Evolutionary conservation across 1,140 invertebrate genomes (phyloP), one percentile per base, ranked within the genome.

Genomic region (Philaenus spumarius): DNA sequence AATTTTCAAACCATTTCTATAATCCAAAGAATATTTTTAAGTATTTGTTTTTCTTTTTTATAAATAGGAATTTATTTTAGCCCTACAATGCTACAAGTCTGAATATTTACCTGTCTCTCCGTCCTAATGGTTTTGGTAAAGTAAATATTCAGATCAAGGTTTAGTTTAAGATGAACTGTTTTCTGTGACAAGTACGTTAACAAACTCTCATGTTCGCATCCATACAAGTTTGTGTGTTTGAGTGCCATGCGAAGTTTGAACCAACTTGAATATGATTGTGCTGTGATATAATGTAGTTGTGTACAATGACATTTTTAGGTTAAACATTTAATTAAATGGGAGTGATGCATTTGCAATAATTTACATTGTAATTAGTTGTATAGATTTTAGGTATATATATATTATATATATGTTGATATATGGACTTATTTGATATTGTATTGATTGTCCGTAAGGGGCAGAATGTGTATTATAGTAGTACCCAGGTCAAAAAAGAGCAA

Each of bases 341-440:
- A 53, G 50, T 30, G 50, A 34, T 26, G 24, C 37, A 34, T 53
- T 37, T 53, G 50, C 50, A 53, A 53, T 53, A 53, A 53, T 19
- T 53, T 53, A 37, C 30, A 37, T 53, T 53, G 50, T 53, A 53
- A 37, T 53, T 53, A 37, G 37, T 15, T 53, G 50, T 53, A 53
- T 22, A 30, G 26, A 30, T 30, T 30, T 30, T 30, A 30, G 26
- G 26, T 30, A 30, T 30, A 30, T 30, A 4, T 30, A n/a, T n/a
- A n/a, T n/a, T n/a, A n/a, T n/a, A 51, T 51, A 51, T n/a, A 51
- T 34, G 48, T 51, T 51, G 22, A 51, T 51, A 51, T 34, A 34
- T 51, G 20, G 50, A 37, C 50, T 53, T 53, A 35, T 30, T 30
- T 30, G 26, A 30, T 30, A 30, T n/a, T n/a, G n/a, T 4, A 30